Percentiles rank a stretch among this genome's conserved stretches.
phyloP scores from a whole-genome alignment of 2,113 vertebrate species.

The Cricetomys ansorgei region DNA sequence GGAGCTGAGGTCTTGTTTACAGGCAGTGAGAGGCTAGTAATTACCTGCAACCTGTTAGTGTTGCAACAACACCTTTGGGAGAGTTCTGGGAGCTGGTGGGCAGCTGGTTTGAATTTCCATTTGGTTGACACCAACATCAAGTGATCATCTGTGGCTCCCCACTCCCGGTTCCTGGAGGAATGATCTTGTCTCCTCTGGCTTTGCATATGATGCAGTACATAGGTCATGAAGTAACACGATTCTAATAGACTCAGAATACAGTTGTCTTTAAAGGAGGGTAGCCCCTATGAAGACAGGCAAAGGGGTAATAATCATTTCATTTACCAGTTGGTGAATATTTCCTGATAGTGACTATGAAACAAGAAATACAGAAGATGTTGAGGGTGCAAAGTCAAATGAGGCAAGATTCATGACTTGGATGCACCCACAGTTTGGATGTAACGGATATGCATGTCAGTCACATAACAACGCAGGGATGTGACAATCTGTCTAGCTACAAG shows the following conservation, averaged over 20 bases:
- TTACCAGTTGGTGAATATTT: conserved; percentile 29
- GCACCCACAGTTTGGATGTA: background rate
- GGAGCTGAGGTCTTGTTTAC: conserved; percentile 33
- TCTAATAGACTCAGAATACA: background rate
- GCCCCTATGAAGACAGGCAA: background rate
- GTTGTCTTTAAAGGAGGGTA: background rate
- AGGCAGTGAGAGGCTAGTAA: background rate
- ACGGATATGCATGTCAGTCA: background rate
- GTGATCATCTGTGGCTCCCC: background rate
- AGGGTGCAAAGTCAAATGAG: conserved; percentile 15
- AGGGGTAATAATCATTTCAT: background rate
- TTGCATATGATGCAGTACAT: background rate
- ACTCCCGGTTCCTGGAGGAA: background rate
- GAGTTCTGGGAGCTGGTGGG: background rate
- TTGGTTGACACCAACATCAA: background rate
- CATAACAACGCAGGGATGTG: background rate
- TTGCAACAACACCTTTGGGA: background rate
- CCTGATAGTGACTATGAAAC: conserved; percentile 34
- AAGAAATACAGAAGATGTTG: conserved; percentile 10
- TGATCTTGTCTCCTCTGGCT: background rate
- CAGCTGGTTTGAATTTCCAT: background rate
- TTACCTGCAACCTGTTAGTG: background rate
- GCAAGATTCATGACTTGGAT: background rate
- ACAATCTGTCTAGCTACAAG: background rate
- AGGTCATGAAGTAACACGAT: background rate